Conservation (phyloP, 2,797 vertebrate genomes). For the Melanogrammus aeglefinus region DNA sequence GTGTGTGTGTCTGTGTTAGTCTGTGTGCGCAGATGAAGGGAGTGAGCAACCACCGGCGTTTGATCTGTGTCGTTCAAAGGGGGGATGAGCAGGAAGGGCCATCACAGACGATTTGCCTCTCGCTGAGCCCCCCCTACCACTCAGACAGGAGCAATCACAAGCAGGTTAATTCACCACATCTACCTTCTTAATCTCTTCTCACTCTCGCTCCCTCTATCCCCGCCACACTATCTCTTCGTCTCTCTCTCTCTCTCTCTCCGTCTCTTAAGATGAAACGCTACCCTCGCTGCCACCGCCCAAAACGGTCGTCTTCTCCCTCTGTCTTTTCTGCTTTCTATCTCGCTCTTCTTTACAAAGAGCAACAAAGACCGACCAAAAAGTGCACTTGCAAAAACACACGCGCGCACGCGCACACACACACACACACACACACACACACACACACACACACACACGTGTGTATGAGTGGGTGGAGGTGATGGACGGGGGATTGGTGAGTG, state of each 20-base stretch:
- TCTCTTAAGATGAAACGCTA: too few relatives aligned
- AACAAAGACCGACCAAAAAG: constrained; percentile 50
- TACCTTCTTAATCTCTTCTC: constrained; percentile 72
- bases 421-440: too few relatives aligned
- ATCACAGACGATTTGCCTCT: constrained; percentile 80
- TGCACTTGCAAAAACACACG: constrained; percentile 33
- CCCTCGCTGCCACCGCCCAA: constrained; percentile 23
- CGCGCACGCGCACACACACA: too few relatives aligned
- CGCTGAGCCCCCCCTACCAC: constrained; percentile 70
- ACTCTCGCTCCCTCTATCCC: constrained; percentile 16
- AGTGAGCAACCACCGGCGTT: constrained; percentile 53
- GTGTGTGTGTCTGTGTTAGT: constrained; percentile 54
- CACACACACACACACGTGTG: constrained; percentile 10
- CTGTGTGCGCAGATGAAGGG: constrained; percentile 37
- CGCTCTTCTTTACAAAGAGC: constrained; percentile 34
- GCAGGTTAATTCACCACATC: constrained; percentile 76
- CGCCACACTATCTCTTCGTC: constrained; percentile 54
- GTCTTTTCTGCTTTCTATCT: constrained; percentile 23
- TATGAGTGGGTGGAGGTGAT: too few relatives aligned
- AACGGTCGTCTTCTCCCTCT: constrained; percentile 49
- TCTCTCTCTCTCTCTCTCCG: constrained; percentile 16
- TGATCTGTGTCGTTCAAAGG: constrained; percentile 82
- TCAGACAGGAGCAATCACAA: constrained; percentile 77
- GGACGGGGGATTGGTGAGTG: too few relatives aligned
- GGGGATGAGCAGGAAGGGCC: constrained; percentile 71